Conservation (phyloP, 1,140 invertebrate species). For the Dinothrombium tinctorium region DNA sequence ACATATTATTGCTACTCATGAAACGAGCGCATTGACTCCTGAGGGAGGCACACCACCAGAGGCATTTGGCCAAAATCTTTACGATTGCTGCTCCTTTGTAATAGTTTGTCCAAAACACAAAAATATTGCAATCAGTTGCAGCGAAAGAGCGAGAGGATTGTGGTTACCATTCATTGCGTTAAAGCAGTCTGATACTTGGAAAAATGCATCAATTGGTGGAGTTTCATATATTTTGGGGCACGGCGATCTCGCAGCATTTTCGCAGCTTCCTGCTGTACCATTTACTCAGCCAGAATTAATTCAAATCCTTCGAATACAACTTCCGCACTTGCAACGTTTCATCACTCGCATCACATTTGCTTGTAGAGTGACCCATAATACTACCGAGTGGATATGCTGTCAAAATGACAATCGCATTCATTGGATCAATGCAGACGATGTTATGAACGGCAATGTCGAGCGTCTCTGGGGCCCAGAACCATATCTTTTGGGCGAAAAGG, state of each 20-base stretch:
- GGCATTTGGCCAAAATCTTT: constrained; percentile 4
- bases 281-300: background rate
- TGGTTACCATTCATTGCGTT: constrained; percentile 10
- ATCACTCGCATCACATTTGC: constrained; percentile 6
- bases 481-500: background rate
- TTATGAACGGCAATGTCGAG: constrained; percentile 1
- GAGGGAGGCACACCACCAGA: constrained; percentile 7
- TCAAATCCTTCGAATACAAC: constrained; percentile 9
- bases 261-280: background rate
- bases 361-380: background rate
- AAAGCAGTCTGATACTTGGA: constrained; percentile 6
- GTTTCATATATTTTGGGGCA: constrained; percentile 4
- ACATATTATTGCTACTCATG: background rate
- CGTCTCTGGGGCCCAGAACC: constrained; percentile 8
- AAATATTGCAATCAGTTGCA: constrained; percentile 1
- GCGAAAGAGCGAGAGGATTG: background rate
- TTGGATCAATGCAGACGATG: constrained; percentile 5
- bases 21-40: background rate
- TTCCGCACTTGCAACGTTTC: constrained; percentile 6
- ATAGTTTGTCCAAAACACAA: constrained; percentile 7
- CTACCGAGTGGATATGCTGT: constrained; percentile 4
- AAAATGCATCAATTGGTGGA: background rate
- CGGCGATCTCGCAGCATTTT: background rate
- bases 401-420: constrained; percentile 5
- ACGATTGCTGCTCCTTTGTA: constrained; percentile 9